These are phyloP conservation scores for Biston stratarius DNA, from an alignment of 2,888 invertebrate genomes.

Conservation along the genomic window DNA sequence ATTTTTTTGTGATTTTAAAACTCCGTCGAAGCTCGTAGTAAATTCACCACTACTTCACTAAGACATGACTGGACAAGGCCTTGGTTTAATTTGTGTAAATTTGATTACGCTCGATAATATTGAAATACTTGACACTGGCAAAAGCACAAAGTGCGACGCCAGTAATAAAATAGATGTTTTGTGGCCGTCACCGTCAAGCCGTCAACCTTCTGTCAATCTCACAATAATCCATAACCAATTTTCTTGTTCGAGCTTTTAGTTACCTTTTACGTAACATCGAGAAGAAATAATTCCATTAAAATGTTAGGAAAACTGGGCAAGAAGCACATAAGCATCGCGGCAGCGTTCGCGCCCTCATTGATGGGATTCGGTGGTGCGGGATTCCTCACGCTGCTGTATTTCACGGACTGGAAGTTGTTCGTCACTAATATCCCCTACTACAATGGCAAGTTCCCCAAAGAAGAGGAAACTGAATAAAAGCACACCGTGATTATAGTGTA, in stretches of 20 bases:
- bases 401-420: slow-evolving; percentile 93
- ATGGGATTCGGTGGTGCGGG: slow-evolving; percentile 89
- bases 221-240: background rate
- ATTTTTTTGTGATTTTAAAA: too few species aligned
- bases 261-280: slow-evolving; percentile 52
- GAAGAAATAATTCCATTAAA: slow-evolving; percentile 42
- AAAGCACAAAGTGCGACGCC: too few species aligned
- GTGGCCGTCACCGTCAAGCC: background rate
- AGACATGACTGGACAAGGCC: too few species aligned
- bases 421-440: slow-evolving; percentile 92
- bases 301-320: slow-evolving; percentile 85
- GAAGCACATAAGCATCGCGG: slow-evolving; percentile 87
- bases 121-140: too few species aligned
- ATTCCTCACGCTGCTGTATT: slow-evolving; percentile 88
- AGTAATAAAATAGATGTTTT: too few species aligned
- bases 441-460: slow-evolving; percentile 88
- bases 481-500: background rate
- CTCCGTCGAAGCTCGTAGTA: too few species aligned
- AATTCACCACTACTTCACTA: too few species aligned
- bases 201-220: background rate
- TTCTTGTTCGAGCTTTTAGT: background rate
- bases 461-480: slow-evolving; percentile 59
- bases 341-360: slow-evolving; percentile 85
- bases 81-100: too few species aligned
- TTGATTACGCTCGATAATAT: too few species aligned